Evolutionary conservation across 2,797 vertebrate genomes (phyloP).

Genomic region (Nannoperca australis): DNA sequence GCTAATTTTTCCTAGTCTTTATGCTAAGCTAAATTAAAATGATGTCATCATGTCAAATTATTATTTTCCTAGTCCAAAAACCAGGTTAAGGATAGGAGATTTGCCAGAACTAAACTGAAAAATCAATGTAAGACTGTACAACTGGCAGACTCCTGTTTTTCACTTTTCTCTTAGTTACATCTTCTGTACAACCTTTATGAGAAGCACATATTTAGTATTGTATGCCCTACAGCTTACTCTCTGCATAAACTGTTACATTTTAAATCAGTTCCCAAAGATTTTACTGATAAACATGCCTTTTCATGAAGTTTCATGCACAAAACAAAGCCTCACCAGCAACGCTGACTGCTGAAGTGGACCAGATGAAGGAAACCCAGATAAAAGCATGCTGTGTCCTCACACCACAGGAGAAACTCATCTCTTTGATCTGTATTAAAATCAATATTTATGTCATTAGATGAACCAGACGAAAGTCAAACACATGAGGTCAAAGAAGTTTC

Average conservation of each 20-base stretch:
- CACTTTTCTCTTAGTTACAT: not conserved
- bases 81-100: not conserved
- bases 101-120: not conserved
- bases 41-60: not conserved
- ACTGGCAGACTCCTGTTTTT: not conserved
- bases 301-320: not conserved
- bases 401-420: not conserved
- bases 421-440: conserved; percentile 39
- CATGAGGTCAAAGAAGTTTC: not conserved
- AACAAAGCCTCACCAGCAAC: conserved; percentile 51
- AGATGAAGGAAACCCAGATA: conserved; percentile 44
- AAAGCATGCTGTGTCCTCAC: not conserved
- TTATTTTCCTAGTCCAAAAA: not conserved
- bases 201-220: not conserved
- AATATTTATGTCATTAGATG: not conserved
- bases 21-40: not conserved
- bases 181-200: not conserved
- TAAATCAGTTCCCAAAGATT: no score
- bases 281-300: not conserved
- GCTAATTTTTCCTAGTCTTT: not conserved
- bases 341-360: conserved; percentile 23
- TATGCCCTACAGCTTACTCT: not conserved
- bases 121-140: not conserved
- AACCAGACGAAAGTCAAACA: not conserved
- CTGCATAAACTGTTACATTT: not conserved